Base-by-base conservation (phyloP, 2,113 vertebrate species). In the Malurus elegans region DNA sequence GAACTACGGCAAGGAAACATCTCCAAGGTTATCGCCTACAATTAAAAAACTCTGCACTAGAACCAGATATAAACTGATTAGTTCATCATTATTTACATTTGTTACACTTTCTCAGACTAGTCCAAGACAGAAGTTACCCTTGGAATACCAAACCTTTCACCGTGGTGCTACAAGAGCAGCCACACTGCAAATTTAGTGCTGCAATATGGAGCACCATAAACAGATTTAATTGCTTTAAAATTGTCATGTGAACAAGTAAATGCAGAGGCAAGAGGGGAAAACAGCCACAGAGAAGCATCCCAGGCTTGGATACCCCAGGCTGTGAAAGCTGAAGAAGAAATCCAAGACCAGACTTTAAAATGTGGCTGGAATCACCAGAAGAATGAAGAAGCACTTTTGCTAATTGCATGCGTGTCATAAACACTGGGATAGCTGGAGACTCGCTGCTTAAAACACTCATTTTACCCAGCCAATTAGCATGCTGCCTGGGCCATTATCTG, bases 381-480 rank as follows among this genome's bases (percentile, higher is more conserved):
- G 73, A 82, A 70, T 38, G 51, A 88, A 80, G 76, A 3, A 83
- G 71, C 34, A 86, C 40, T 3, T 83, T 53, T 90, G 66, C 69
- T 88, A 79, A 93, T 71, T 24, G 3, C 10, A 34, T 73, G 74
- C 54, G 32, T 56, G 51, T 57, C 64, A 83, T 78, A 79, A 95
- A 90, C 45, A 60, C 74, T 44, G 44, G 14, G 62, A 72, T 50
- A 90, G 78, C 54, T 44, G 64, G 64, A 95, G 92, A 92, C 60
- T 83, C 71, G 4, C 79, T 80, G 75, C 86, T 83, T 96, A 78
- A 92, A 95, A 80, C 69, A 51, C 65, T 92, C 60, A 42, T 95
- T 95, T 93, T 56, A 78, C 51, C 34, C 70, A 85, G 58, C 76
- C 88, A 96, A 90, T 96, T 96, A 96, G 83, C 92, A 82, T 67